Evolutionary conservation across 2,797 vertebrate genomes (phyloP).

Genomic region (Argyrosomus regius): DNA sequence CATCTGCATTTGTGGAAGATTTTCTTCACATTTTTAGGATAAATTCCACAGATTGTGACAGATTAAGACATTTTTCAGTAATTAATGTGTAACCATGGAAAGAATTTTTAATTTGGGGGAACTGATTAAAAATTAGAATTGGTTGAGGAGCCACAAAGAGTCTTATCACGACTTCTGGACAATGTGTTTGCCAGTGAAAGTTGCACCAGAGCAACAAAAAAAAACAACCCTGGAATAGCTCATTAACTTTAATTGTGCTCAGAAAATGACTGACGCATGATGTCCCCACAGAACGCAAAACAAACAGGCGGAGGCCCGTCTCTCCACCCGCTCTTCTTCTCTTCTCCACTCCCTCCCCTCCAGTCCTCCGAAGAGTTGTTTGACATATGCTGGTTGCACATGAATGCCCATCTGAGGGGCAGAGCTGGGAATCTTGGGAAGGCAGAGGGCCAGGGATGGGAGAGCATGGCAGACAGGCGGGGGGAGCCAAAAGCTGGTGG

Average conservation of each 20-base stretch:
- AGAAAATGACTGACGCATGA: constrained; percentile 75
- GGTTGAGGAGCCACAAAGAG: not conserved
- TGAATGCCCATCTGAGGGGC: constrained; percentile 78
- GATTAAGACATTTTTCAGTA: not conserved
- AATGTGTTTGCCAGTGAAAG: constrained; percentile 31
- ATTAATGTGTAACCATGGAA: constrained; percentile 6
- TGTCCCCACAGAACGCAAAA: constrained; percentile 71
- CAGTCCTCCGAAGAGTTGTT: constrained; percentile 70
- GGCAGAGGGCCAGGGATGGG: constrained; percentile 52
- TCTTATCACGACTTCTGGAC: constrained; percentile 31
- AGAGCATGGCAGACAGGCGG: constrained; percentile 27
- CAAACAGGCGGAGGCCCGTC: constrained; percentile 66
- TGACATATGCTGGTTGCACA: constrained; percentile 82
- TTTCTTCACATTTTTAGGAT: not conserved
- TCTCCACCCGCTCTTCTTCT: constrained; percentile 23
- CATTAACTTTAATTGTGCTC: constrained; percentile 78
- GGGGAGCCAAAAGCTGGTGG: constrained; percentile 8
- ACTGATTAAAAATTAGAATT: constrained; percentile 1
- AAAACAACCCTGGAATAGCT: constrained; percentile 50
- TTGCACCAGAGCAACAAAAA: constrained; percentile 28
- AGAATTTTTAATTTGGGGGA: not conserved
- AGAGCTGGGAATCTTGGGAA: constrained; percentile 57
- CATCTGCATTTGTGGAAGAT: not conserved
- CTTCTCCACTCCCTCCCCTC: constrained; percentile 10
- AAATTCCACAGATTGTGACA: constrained; percentile 16